Evolutionary conservation across 2,113 vertebrate genomes (phyloP).

Genomic region (Poeciliopsis occidentalis): DNA sequence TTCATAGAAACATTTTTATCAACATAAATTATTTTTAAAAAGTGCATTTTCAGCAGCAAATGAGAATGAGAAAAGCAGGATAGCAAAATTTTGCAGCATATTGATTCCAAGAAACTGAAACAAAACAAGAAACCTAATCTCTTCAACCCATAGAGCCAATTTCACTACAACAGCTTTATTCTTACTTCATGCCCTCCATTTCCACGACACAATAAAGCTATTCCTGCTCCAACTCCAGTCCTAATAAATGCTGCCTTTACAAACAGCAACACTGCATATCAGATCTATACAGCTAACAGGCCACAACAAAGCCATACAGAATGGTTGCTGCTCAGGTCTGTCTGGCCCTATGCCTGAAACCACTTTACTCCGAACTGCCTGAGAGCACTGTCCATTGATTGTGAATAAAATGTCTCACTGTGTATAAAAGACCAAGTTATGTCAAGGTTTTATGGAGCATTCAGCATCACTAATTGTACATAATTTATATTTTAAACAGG

Average conservation of each 20-base stretch:
- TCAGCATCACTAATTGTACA: slow-evolving; percentile 50
- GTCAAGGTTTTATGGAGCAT: slow-evolving; percentile 37
- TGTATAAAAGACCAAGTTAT: not conserved
- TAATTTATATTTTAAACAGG: slow-evolving; percentile 20
- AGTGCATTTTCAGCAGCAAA: too few species aligned
- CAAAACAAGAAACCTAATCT: not conserved
- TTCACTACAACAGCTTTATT: slow-evolving; percentile 5
- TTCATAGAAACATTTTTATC: too few species aligned
- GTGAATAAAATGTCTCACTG: slow-evolving; percentile 30
- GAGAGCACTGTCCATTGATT: slow-evolving; percentile 40
- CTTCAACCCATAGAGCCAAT: not conserved
- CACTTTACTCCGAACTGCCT: slow-evolving; percentile 25
- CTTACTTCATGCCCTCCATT: not conserved
- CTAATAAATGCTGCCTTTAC: slow-evolving; percentile 15
- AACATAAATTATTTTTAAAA: too few species aligned
- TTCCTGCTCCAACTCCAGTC: slow-evolving; percentile 10
- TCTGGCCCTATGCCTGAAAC: slow-evolving; percentile 32
- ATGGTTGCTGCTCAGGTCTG: slow-evolving; percentile 8
- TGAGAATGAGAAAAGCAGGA: too few species aligned
- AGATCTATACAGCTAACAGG: slow-evolving; percentile 25
- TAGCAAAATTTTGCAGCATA: not conserved
- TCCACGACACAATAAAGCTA: slow-evolving; percentile 28
- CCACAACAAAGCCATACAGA: slow-evolving; percentile 9
- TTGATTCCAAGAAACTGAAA: not conserved
- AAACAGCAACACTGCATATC: not conserved